Evolutionary conservation across 2,888 invertebrate genomes (phyloP), one percentile per base, ranked within the genome.

Genomic region (Orthosia gracilis): DNA sequence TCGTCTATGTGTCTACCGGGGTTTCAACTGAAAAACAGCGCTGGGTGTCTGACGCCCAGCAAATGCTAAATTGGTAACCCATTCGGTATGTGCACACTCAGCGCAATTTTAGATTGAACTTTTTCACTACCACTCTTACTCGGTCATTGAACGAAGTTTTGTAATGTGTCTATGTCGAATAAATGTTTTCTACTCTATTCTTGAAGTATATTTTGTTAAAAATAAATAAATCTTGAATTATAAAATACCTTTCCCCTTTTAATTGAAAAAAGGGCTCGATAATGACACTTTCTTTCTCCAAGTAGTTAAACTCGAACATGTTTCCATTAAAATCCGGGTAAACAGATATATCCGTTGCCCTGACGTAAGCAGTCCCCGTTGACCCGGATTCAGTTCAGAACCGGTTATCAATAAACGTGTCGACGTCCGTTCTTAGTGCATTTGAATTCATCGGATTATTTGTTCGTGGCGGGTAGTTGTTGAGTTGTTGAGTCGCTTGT

Each of bases 371-470:
- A 74, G 72, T 70, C 67, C 57, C 76, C 54, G 66, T 77, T 85
- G 78, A 85, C 86, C 86, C 70, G 86, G 86, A 75, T 85, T 65
- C 67, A 67, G 62, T 67, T 77, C 71, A 69, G 73, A 73, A 68
- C 73, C 68, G 71, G 71, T 76, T 85, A 85, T 77, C 84, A 76
- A 77, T 83, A 83, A 81, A 76, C 73, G 75, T 66, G 80, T 80
- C 62, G 70, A 75, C 57, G 76, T 63, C 59, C 70, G 78, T 71
- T 85, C 77, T 78, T 85, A 72, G 69, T 79, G 82, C 82, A 82
- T 84, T 85, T 86, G 71, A 82, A 79, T 84, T 84, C 84, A 82
- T 61, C 59, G 69, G 79, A 79, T 84, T 82, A 84, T 79, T 86
- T 84, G 71, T 69, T 75, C 45, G 69, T 75, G 80, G 71, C 59